phyloP scores from a whole-genome alignment of 1,140 invertebrate genomes.

The Himalopsyche phryganea region DNA sequence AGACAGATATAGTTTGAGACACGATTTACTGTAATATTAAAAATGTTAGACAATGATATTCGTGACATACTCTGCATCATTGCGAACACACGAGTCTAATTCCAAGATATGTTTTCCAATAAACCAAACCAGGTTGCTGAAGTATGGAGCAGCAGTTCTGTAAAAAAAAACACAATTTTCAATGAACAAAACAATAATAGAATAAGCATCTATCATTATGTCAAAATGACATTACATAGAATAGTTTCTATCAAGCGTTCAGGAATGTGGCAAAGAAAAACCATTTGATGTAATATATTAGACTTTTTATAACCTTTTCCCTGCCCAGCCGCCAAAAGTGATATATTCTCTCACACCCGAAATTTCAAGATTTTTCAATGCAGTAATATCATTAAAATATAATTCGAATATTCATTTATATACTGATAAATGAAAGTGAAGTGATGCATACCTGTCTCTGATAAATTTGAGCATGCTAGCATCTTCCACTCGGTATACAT shows the following conservation, averaged over 20 bases:
- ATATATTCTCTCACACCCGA: no score
- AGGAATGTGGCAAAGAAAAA: no score
- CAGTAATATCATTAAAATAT: no score
- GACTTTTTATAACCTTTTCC: no score
- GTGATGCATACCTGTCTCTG: conserved; percentile 63
- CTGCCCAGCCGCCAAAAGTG: no score
- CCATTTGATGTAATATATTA: no score
- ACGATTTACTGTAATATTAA: no score
- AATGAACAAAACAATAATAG: background rate
- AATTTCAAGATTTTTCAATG: no score
- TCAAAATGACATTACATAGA: no score
- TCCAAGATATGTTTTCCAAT: conserved; percentile 98
- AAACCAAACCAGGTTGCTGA: conserved; percentile 98
- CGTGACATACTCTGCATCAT: conserved; percentile 92
- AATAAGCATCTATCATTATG: background rate
- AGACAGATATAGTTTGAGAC: no score
- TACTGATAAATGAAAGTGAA: background rate
- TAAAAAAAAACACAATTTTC: conserved; percentile 14
- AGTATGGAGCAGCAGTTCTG: conserved; percentile 93
- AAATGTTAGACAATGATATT: no score
- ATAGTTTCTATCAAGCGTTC: no score
- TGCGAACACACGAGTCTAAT: conserved; percentile 90
- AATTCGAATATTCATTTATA: background rate
- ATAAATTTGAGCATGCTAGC: conserved; percentile 95
- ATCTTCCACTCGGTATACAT: conserved; percentile 95